Evolutionary conservation across 2,113 vertebrate genomes (phyloP).

Genomic region (Euleptes europaea): DNA sequence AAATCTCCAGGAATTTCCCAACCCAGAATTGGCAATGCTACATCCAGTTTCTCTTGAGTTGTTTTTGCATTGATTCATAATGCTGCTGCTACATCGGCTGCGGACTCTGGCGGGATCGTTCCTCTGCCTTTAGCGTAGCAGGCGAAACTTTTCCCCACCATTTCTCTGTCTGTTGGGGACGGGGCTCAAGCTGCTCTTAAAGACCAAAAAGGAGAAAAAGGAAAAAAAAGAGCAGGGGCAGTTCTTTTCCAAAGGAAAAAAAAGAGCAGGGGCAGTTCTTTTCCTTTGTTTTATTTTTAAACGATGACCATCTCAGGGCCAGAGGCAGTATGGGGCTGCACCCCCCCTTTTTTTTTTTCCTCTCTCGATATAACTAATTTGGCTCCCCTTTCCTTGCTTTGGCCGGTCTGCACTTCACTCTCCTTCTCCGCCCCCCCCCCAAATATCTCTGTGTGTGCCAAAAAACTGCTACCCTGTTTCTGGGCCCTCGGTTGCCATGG

Average conservation of each 20-base stretch:
- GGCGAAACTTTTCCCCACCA: neutral
- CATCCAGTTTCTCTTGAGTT: no score
- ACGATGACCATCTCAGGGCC: neutral
- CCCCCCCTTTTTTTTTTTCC: neutral
- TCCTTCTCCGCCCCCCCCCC: neutral
- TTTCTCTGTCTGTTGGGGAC: no score
- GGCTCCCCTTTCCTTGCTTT: neutral
- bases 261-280: no score
- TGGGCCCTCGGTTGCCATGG: neutral
- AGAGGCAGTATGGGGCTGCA: neutral
- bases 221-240: no score
- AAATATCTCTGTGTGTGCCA: neutral
- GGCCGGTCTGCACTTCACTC: neutral
- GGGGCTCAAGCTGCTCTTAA: neutral
- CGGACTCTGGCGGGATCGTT: no score
- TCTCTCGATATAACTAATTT: neutral
- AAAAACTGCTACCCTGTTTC: constrained; percentile 9
- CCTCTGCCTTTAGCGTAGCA: neutral
- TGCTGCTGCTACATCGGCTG: no score
- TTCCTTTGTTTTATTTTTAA: neutral
- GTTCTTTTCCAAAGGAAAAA: no score
- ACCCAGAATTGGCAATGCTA: no score
- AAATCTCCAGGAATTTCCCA: no score
- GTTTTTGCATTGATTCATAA: no score
- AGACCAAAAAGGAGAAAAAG: neutral